These are phyloP conservation scores for Sphaeramia orbicularis DNA, from an alignment of 2,797 vertebrate species.

Conservation along the genomic window DNA sequence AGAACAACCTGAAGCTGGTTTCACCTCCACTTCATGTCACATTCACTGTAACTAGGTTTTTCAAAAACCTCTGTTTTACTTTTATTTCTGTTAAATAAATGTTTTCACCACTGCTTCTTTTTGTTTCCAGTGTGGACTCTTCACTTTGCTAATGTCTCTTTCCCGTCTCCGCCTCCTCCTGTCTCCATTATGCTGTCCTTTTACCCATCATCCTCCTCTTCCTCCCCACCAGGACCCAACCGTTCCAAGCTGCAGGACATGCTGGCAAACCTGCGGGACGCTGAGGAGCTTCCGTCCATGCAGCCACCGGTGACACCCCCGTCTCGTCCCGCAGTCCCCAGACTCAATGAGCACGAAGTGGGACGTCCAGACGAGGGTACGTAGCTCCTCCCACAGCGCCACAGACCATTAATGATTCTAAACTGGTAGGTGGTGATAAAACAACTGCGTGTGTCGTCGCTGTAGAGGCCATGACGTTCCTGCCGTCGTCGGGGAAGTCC, in stretches of 20 bases:
- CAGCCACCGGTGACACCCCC: constrained; percentile 89
- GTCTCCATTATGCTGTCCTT: background rate
- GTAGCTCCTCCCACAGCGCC: fast-evolving
- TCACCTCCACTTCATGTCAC: no score
- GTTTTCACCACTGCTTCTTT: no score
- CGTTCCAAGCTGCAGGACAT: constrained; percentile 98
- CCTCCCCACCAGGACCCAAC: constrained; percentile 90
- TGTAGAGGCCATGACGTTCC: constrained; percentile 92
- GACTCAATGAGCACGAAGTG: constrained; percentile 90
- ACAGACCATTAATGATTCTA: background rate
- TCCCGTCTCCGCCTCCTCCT: background rate
- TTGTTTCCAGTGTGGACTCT: background rate
- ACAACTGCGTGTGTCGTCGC: constrained; percentile 18
- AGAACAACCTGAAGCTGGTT: no score
- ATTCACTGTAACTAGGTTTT: no score
- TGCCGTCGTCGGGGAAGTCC: constrained; percentile 92
- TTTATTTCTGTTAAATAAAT: no score
- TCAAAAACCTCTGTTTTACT: no score
- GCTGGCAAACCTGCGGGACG: constrained; percentile 95
- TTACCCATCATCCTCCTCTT: background rate
- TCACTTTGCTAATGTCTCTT: constrained; percentile 5
- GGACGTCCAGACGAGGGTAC: constrained; percentile 92
- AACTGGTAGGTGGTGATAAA: no score
- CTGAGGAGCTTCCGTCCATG: constrained; percentile 91
- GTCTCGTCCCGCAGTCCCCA: constrained; percentile 86